These are phyloP conservation scores for Percina caprodes DNA, from an alignment of 2,113 vertebrate genomes.

Conservation along the genomic window DNA sequence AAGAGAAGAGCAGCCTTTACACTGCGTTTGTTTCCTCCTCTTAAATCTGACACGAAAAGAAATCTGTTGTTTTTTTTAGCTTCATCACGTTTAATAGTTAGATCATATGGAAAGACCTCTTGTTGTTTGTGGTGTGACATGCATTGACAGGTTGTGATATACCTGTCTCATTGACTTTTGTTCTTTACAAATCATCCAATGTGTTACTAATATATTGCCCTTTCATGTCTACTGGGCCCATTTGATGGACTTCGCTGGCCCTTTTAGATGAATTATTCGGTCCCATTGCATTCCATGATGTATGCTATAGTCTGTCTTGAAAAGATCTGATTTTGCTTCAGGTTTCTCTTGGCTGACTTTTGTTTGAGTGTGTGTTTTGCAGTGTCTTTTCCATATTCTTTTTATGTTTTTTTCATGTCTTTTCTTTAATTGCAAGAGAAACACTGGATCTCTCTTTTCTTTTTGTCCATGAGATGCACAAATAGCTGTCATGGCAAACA, in stretches of 20 bases:
- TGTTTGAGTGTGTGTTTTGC: neutral
- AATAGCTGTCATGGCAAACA: neutral
- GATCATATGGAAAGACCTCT: neutral
- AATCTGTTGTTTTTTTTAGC: neutral
- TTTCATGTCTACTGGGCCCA: neutral
- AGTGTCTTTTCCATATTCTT: neutral
- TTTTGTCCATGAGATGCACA: neutral
- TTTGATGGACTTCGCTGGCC: neutral
- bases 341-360: neutral
- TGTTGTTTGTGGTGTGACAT: neutral
- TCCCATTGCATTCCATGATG: neutral
- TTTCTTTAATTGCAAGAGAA: neutral
- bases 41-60: neutral
- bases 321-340: neutral
- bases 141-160: neutral
- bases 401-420: neutral
- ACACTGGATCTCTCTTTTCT: neutral
- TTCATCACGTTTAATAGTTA: neutral
- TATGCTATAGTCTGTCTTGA: neutral
- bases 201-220: neutral
- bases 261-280: neutral
- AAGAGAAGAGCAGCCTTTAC: neutral
- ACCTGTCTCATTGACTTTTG: neutral
- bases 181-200: neutral
- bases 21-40: neutral